Percentiles rank a stretch among this genome's conserved stretches.
Conservation (phyloP, 2,113 vertebrate genomes). For the Dicentrarchus labrax region DNA sequence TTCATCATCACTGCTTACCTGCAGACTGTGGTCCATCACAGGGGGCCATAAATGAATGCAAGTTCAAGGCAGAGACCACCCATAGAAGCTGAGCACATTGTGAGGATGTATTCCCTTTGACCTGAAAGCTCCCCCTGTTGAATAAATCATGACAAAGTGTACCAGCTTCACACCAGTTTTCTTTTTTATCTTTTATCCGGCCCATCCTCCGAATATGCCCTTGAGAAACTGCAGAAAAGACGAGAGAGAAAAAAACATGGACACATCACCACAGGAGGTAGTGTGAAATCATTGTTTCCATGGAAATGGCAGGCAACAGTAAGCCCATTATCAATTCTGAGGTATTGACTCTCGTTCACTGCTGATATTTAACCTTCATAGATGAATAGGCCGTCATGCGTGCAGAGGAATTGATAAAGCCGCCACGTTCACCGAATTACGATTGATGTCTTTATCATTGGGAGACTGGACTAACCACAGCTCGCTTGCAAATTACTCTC, state of each 20-base stretch:
- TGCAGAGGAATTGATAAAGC: conserved; percentile 75
- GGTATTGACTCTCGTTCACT: conserved; percentile 82
- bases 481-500: conserved; percentile 67
- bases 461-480: conserved; percentile 63
- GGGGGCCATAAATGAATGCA: conserved; percentile 49
- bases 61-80: conserved; percentile 62
- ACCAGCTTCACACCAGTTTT: conserved; percentile 46
- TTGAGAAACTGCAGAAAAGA: conserved; percentile 76
- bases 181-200: conserved; percentile 69
- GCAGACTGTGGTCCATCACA: not conserved
- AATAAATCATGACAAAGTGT: conserved; percentile 80
- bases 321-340: conserved; percentile 79
- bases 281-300: conserved; percentile 80
- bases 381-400: conserved; percentile 71
- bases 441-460: conserved; percentile 80
- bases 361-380: conserved; percentile 83
- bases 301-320: conserved; percentile 79
- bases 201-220: conserved; percentile 69
- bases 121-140: conserved; percentile 70
- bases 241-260: conserved; percentile 37
- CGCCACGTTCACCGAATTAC: conserved; percentile 63
- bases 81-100: conserved; percentile 50
- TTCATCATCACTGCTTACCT: conserved; percentile 31
- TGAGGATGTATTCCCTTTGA: conserved; percentile 73
- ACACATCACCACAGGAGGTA: conserved; percentile 49